phyloP scores from a whole-genome alignment of 23 tunicate species.

The Ciona savignyi region DNA sequence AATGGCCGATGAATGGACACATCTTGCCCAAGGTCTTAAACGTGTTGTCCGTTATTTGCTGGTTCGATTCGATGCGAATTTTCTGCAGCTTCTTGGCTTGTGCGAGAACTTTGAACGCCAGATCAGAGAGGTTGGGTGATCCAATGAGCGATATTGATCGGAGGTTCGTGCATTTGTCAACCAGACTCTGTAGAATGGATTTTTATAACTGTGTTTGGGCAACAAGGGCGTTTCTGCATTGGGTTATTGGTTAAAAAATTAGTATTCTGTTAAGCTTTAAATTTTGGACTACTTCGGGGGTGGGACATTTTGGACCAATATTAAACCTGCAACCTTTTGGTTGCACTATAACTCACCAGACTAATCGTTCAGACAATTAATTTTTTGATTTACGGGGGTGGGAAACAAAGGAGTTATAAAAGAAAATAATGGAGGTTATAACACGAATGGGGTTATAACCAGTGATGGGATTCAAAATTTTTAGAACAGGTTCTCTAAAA shows the following conservation, averaged over 20 bases:
- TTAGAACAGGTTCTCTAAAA: no score
- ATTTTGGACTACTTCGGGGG: no score
- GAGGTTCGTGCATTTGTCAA: conserved; percentile 68
- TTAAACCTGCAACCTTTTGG: no score
- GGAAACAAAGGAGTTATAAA: no score
- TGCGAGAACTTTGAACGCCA: conserved; percentile 62
- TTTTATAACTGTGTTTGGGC: neutral
- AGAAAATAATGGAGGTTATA: no score
- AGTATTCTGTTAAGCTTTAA: no score
- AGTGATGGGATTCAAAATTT: no score
- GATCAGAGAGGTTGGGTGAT: conserved; percentile 64
- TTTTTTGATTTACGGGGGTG: no score
- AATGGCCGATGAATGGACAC: conserved; percentile 56
- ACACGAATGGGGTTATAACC: no score
- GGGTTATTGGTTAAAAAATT: neutral
- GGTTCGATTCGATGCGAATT: conserved; percentile 70
- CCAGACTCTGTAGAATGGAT: conserved; percentile 59
- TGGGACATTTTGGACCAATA: no score
- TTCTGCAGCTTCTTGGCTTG: conserved; percentile 61
- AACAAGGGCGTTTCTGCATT: neutral
- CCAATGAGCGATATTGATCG: conserved; percentile 42
- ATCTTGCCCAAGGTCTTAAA: conserved; percentile 72
- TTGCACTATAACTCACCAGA: no score
- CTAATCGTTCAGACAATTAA: no score
- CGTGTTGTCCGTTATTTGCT: conserved; percentile 60